phyloP scores from a whole-genome alignment of 2,113 vertebrate species.

The Nycticebus coucang region DNA sequence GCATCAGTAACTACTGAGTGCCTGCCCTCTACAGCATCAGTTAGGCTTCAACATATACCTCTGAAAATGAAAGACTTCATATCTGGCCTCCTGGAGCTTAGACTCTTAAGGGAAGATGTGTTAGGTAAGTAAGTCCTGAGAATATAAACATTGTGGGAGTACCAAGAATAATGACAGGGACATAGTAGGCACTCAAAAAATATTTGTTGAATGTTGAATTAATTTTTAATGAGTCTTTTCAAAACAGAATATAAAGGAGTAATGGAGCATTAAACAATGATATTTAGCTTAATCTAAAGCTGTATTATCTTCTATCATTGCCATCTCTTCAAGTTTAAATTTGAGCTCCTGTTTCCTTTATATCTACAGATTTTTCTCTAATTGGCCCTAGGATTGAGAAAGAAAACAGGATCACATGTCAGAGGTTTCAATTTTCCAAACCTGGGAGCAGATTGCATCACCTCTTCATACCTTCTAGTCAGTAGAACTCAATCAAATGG shows the following conservation, averaged over 20 bases:
- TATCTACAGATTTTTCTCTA: neutral
- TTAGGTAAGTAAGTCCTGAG: neutral
- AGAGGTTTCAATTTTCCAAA: neutral
- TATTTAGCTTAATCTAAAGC: neutral
- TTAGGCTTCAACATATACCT: neutral
- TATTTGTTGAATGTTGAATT: neutral
- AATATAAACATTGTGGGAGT: neutral
- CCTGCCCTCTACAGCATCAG: neutral
- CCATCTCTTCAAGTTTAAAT: neutral
- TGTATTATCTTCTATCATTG: neutral
- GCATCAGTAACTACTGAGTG: neutral
- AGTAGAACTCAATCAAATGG: neutral
- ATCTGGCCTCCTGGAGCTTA: neutral
- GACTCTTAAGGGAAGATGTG: neutral
- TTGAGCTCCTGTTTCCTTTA: neutral
- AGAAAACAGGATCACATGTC: neutral
- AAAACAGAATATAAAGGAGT: neutral
- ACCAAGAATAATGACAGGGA: neutral
- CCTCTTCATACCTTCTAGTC: neutral
- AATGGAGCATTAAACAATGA: slow-evolving; percentile 25
- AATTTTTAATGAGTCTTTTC: slow-evolving; percentile 16
- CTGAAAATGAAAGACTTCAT: neutral
- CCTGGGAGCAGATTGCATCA: neutral
- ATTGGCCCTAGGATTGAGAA: neutral
- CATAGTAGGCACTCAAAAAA: neutral